A percentile compares a stretch with the other conserved stretches of the same genome.
These are phyloP conservation scores for Ceraclea dissimilis DNA, from an alignment of 2,888 invertebrate species.

Conservation along the genomic window DNA sequence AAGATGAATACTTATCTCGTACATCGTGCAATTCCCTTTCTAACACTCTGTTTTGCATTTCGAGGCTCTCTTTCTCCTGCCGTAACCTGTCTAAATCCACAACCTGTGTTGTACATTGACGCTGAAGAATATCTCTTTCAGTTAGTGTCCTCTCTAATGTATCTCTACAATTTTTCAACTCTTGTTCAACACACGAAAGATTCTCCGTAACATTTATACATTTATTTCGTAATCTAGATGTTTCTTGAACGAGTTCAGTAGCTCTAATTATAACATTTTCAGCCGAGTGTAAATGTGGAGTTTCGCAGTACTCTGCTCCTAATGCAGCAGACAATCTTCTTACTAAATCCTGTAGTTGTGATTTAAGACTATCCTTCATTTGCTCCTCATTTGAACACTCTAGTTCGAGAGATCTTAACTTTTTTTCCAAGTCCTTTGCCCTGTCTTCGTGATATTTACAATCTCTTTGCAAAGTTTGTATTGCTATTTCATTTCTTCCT, in stretches of 20 bases:
- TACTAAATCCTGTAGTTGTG: conserved; percentile 63
- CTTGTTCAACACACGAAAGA: conserved; percentile 55
- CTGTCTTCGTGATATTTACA: conserved; percentile 66
- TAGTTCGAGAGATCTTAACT: conserved; percentile 63
- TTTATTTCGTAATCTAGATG: conserved; percentile 56
- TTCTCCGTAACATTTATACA: conserved; percentile 53
- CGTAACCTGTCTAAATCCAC: conserved; percentile 64
- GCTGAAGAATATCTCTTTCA: conserved; percentile 68
- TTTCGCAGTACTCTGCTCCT: conserved; percentile 62
- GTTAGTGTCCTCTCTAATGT: conserved; percentile 54
- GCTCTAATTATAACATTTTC: conserved; percentile 71
- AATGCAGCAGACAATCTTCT: conserved; percentile 64
- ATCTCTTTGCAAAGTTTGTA: conserved; percentile 69
- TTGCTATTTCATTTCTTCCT: conserved; percentile 60
- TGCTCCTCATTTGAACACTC: conserved; percentile 67
- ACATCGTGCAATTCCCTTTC: conserved; percentile 67
- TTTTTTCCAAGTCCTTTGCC: conserved; percentile 67
- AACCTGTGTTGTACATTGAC: conserved; percentile 63
- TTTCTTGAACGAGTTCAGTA: conserved; percentile 69
- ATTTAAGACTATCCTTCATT: conserved; percentile 63
- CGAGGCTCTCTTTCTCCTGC: conserved; percentile 70
- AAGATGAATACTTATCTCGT: conserved; percentile 57
- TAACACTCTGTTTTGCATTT: conserved; percentile 62
- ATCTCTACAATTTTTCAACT: conserved; percentile 58
- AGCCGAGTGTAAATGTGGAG: conserved; percentile 54